phyloP scores from a whole-genome alignment of 2,113 vertebrate genomes.

The Amblyornis subalaris region DNA sequence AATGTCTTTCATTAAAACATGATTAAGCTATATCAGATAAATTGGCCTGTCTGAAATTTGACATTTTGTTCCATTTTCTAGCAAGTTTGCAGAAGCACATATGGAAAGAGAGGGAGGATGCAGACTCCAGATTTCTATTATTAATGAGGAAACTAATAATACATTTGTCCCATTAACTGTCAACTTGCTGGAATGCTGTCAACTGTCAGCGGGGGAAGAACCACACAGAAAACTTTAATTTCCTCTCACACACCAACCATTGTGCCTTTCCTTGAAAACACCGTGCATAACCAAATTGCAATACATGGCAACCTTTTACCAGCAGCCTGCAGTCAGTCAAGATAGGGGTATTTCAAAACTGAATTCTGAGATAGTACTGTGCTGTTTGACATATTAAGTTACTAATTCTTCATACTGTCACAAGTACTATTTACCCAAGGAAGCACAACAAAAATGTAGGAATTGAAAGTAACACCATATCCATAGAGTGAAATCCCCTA shows the following conservation, averaged over 20 bases:
- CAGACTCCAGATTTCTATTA: constrained; percentile 4
- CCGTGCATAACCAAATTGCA: neutral
- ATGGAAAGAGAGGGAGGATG: neutral
- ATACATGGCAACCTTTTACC: neutral
- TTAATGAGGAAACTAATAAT: constrained; percentile 23
- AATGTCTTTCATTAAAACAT: neutral
- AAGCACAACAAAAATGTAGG: neutral
- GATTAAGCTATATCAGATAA: neutral
- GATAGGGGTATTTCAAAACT: neutral
- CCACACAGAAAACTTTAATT: neutral
- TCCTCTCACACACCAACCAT: neutral
- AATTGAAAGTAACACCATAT: neutral
- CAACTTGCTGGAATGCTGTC: neutral
- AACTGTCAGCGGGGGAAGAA: neutral
- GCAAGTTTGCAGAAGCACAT: neutral
- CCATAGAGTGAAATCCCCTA: neutral
- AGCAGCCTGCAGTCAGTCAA: neutral
- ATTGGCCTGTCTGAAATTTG: neutral
- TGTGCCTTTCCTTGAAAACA: neutral
- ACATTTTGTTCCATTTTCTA: constrained; percentile 32
- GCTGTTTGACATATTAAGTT: neutral
- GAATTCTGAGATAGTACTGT: neutral
- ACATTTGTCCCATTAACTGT: neutral
- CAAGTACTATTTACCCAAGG: neutral
- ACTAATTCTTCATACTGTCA: neutral